Base-by-base conservation (phyloP, 2,113 vertebrate genomes). In the Ploceus nigricollis region DNA sequence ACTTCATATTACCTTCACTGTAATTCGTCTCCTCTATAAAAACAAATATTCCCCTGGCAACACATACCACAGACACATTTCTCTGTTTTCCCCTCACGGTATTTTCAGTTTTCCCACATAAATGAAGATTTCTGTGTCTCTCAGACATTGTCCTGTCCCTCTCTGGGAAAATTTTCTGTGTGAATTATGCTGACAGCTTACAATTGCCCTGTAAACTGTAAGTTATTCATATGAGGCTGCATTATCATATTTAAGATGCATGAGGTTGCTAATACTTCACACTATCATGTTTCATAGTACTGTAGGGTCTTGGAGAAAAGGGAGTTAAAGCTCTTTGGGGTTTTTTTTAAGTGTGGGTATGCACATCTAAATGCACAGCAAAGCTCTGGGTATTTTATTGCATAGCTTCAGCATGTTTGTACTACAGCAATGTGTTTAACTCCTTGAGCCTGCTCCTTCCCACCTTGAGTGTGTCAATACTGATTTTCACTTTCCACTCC, bases 261-360 rank as follows among this genome's bases (percentile, higher is more conserved):
- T 40, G 39, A 87, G 58, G 15, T 76, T 88, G 25, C 9, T 15
- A 37, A n/a, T 28, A n/a, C 19, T 70, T 87, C 25, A 30, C 23
- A 37, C 5, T 11, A 7, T 14, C 37, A 7, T 13, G 39, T 53
- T 70, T 87, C 37, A 23, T 40, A 28, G 28, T 31, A 16, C 6
- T 28, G 13, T 12, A 69, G 5, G 6, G 6, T 61, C 25, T 89
- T 57, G 19, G 37, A 15, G 37, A 11, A 37, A 40, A 77, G 45
- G 7, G 25, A 68, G 6, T 68, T 45, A 20, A 42, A n/a, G 4
- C 3, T 31, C 24, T 77, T 17, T 8, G 1, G 2, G 7, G 3
- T 0, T 6, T 14, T 53, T 54, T 76, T 65, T 28, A 2, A 13
- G 7, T 18, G 40, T 65, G 6, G 2, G 3, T 22, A 11, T 33